A percentile compares a stretch with the other conserved stretches of the same genome.
These are phyloP conservation scores for Stomorhina lunata DNA, from an alignment of 2,888 invertebrate genomes.

Conservation along the genomic window DNA sequence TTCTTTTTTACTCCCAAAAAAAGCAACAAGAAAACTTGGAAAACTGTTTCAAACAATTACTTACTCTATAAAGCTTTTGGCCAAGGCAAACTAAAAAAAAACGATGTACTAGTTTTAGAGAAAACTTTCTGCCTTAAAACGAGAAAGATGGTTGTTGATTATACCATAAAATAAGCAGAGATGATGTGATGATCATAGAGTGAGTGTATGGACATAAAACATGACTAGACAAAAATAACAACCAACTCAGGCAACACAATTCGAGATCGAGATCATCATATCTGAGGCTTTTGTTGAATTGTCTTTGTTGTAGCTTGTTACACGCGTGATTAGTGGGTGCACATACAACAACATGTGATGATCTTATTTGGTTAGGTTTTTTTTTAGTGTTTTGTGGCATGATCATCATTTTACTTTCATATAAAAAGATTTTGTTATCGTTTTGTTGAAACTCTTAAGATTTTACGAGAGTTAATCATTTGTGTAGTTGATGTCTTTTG, in stretches of 20 bases:
- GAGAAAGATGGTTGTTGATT: conserved; percentile 48
- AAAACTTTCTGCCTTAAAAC: background rate
- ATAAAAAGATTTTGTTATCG: conserved; percentile 17
- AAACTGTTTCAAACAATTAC: conserved; percentile 52
- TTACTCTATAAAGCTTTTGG: conserved; percentile 46
- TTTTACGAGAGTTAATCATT: conserved; percentile 56
- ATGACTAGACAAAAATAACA: conserved; percentile 59
- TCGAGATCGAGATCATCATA: conserved; percentile 57
- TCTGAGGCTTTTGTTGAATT: conserved; percentile 64
- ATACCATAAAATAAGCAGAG: conserved; percentile 64
- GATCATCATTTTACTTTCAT: conserved; percentile 32
- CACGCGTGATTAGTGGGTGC: conserved; percentile 70
- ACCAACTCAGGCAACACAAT: background rate
- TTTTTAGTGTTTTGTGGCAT: background rate
- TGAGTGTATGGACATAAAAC: conserved; percentile 51
- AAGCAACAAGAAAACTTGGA: background rate
- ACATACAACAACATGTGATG: conserved; percentile 63
- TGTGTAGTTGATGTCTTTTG: conserved; percentile 44
- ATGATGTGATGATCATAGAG: conserved; percentile 63
- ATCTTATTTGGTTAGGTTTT: conserved; percentile 25
- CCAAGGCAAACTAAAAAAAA: background rate
- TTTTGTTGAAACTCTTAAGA: conserved; percentile 20
- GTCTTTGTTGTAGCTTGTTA: conserved; percentile 70
- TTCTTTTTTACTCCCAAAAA: background rate
- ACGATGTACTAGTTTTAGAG: conserved; percentile 36